Percentiles rank a stretch among this genome's conserved stretches.
Conservation (phyloP, 92 coral and sea anemone species). For the Parazoanthus darwini region DNA sequence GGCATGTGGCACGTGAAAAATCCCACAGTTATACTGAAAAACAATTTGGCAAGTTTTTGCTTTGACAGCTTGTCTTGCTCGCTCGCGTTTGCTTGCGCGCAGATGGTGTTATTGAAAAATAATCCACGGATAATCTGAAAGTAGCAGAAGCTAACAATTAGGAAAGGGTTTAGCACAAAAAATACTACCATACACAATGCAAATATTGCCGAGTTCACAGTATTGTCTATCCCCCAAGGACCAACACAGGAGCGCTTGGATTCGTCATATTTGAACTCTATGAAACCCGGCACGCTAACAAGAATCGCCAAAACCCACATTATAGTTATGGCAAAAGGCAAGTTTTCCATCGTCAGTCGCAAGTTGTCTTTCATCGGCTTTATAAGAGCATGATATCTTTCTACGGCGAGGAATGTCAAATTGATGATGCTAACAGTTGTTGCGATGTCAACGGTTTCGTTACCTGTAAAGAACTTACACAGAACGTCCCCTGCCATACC, state of each 20-base stretch:
- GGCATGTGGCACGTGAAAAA: slow-evolving; percentile 37
- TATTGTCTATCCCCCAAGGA: slow-evolving; percentile 27
- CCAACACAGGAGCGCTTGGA: slow-evolving; percentile 23
- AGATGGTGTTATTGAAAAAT: slow-evolving; percentile 9
- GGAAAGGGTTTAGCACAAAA: slow-evolving; percentile 21
- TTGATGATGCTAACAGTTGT: slow-evolving; percentile 29
- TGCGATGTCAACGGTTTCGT: slow-evolving; percentile 35
- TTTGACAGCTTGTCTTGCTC: slow-evolving; percentile 16
- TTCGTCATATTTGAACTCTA: slow-evolving; percentile 8
- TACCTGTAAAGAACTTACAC: slow-evolving; percentile 31
- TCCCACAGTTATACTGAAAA: slow-evolving; percentile 12
- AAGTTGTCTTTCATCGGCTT: slow-evolving; percentile 7
- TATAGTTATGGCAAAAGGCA: background rate
- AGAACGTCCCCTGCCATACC: slow-evolving; percentile 30
- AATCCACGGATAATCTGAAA: slow-evolving; percentile 12
- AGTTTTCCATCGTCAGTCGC: slow-evolving; percentile 15
- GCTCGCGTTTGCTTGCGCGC: background rate
- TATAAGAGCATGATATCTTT: slow-evolving; percentile 37
- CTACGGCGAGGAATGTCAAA: slow-evolving; percentile 26
- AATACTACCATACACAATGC: slow-evolving; percentile 28
- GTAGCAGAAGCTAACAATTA: slow-evolving; percentile 28
- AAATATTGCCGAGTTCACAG: slow-evolving; percentile 5
- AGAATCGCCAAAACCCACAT: slow-evolving; percentile 12
- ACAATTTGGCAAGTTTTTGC: slow-evolving; percentile 31
- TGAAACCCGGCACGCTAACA: slow-evolving; percentile 21